Evolutionary conservation across 2,113 vertebrate species (phyloP), one percentile per base, ranked within the genome.

Genomic region (Pollimyrus isidori): DNA sequence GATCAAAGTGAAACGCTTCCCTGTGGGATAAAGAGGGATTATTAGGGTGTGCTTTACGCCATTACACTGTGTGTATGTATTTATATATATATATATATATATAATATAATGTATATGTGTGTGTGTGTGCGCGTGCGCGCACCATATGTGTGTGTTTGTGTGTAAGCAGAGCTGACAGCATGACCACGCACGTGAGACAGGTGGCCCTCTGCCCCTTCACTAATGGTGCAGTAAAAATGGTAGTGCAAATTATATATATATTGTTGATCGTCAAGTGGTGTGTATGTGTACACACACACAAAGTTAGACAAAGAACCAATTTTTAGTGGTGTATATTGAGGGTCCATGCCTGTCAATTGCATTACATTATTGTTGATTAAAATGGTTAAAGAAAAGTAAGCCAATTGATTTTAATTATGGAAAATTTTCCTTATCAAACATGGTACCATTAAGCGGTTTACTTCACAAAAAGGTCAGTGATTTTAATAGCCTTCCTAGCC

Each of bases 131-230:
- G 23, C 2, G n/a, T 3, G n/a, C n/a, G n/a, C 9, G 1, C 10
- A 2, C 9, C 13, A 10, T 69, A 5, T n/a, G 88, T 49, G 65
- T 88, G 13, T 49, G 88, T 88, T 7, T 49, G 88, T 49, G 90
- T 88, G 89, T 89, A 73, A 39, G 87, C 56, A 87, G 39, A 91
- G 73, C 48, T 89, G 39, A 65, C 84, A 90, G 89, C 89, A 89
- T 90, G 90, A 83, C 46, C 73, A 48, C 11, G 52, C 80, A 84
- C 35, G 88, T 89, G 88, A 84, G 88, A 13, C 48, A 58, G 50
- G 15, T 83, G 35, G 88, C 56, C 85, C 85, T 52, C 26, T 53
- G 50, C 48, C 15, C 7, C 46, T 56, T 26, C 85, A n/a, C n/a
- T 48, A 76, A 76, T 76, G 69, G 26, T 76, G 35, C 30, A 76